Evolutionary conservation across 2,888 invertebrate species (phyloP).

Genomic region (Synanthedon myopaeformis): DNA sequence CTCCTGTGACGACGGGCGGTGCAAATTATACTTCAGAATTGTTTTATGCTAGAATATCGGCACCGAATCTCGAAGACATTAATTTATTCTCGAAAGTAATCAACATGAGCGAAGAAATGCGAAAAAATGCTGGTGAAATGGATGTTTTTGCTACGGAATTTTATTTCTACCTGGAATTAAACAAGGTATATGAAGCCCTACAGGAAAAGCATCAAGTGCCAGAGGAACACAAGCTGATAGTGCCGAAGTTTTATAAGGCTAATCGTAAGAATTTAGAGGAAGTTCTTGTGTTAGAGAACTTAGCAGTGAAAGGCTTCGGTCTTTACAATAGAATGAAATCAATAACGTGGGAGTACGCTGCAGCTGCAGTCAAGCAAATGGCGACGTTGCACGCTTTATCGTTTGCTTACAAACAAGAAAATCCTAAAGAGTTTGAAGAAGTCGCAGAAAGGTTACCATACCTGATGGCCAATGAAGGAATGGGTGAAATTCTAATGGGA

Average conservation of each 20-base stretch:
- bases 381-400: slow-evolving; percentile 36
- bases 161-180: slow-evolving; percentile 3
- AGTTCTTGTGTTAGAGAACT: slow-evolving; percentile 21
- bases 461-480: background rate
- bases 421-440: slow-evolving; percentile 19
- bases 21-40: slow-evolving; percentile 27
- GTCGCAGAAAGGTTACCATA: background rate
- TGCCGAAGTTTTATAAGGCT: slow-evolving; percentile 13
- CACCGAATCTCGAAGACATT: slow-evolving; percentile 11
- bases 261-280: slow-evolving; percentile 9
- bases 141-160: slow-evolving; percentile 2
- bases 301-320: slow-evolving; percentile 20
- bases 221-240: slow-evolving; percentile 4
- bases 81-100: slow-evolving; percentile 38
- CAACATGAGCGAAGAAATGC: slow-evolving; percentile 23
- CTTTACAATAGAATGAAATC: slow-evolving; percentile 21
- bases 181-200: slow-evolving; percentile 1
- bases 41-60: slow-evolving; percentile 13
- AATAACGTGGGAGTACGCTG: slow-evolving; percentile 24
- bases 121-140: slow-evolving; percentile 14
- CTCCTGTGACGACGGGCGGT: slow-evolving; percentile 19
- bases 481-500: background rate
- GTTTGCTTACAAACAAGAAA: slow-evolving; percentile 21
- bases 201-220: slow-evolving; percentile 8
- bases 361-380: slow-evolving; percentile 16